Evolutionary conservation across 2,888 invertebrate species (phyloP).

Genomic region (Dromius quadrimaculatus): DNA sequence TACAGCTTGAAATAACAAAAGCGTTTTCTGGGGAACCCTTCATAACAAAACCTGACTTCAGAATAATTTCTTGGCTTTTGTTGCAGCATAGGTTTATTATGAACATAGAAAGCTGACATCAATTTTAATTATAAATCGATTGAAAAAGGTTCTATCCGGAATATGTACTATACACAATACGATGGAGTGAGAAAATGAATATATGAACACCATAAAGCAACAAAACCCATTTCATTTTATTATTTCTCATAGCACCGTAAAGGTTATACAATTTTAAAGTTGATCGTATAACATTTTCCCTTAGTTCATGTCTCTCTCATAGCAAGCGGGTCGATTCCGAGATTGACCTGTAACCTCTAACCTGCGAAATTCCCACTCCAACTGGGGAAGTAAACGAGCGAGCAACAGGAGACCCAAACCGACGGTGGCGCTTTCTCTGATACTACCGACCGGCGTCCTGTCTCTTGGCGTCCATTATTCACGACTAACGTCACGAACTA

Average conservation of each 20-base stretch:
- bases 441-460: background rate
- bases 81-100: background rate
- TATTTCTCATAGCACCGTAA: conserved; percentile 6
- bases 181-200: no score
- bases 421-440: background rate
- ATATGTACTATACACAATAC: background rate
- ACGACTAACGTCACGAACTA: conserved; percentile 6
- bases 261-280: conserved; percentile 12
- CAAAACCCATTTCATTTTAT: conserved; percentile 5
- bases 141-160: no score
- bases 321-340: conserved; percentile 6
- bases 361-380: background rate
- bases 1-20: conserved; percentile 2
- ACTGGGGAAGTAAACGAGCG: background rate
- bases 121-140: no score
- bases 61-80: background rate
- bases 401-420: conserved; percentile 21
- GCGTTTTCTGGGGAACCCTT: background rate
- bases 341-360: conserved; percentile 31
- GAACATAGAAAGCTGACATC: no score
- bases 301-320: background rate
- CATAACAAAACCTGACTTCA: background rate
- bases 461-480: conserved; percentile 2
- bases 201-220: no score
- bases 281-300: conserved; percentile 18